Evolutionary conservation across 2,888 invertebrate genomes (phyloP).

Genomic region (Ariolimax columbianus): DNA sequence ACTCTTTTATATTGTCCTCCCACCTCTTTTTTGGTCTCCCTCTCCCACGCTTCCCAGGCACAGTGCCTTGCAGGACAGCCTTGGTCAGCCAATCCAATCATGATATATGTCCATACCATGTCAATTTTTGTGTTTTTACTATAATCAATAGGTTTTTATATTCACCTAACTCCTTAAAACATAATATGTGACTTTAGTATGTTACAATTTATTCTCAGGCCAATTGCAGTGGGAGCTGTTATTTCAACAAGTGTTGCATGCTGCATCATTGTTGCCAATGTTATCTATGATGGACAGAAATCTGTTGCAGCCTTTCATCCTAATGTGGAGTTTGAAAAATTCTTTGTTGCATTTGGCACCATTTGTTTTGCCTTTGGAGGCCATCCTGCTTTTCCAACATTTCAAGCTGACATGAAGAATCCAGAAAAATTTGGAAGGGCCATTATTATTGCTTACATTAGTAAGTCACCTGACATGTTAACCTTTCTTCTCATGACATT

Average conservation of each 20-base stretch:
- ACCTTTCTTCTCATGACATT: neutral
- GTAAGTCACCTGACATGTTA: constrained; percentile 79
- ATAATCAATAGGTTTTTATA: too few relatives aligned
- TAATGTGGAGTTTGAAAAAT: constrained; percentile 81
- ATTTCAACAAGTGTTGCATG: constrained; percentile 84
- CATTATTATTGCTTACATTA: constrained; percentile 85
- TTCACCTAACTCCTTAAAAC: too few relatives aligned
- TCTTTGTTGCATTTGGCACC: constrained; percentile 86
- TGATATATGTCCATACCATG: too few relatives aligned
- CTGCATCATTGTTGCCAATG: constrained; percentile 83
- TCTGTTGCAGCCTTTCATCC: constrained; percentile 72
- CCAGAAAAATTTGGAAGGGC: constrained; percentile 86
- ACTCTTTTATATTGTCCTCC: too few relatives aligned
- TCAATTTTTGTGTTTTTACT: too few relatives aligned
- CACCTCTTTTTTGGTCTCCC: too few relatives aligned
- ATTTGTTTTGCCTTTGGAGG: constrained; percentile 87
- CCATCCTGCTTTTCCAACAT: constrained; percentile 88
- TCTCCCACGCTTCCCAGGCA: too few relatives aligned
- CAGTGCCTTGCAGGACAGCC: too few relatives aligned
- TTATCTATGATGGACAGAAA: constrained; percentile 81
- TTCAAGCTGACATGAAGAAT: constrained; percentile 93
- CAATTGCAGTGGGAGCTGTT: constrained; percentile 84
- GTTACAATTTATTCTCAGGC: constrained; percentile 78
- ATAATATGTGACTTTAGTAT: neutral
- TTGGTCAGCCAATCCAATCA: too few relatives aligned